Evolutionary conservation across 2,888 invertebrate genomes (phyloP), one percentile per base, ranked within the genome.

Genomic region (Eristalis tenax): DNA sequence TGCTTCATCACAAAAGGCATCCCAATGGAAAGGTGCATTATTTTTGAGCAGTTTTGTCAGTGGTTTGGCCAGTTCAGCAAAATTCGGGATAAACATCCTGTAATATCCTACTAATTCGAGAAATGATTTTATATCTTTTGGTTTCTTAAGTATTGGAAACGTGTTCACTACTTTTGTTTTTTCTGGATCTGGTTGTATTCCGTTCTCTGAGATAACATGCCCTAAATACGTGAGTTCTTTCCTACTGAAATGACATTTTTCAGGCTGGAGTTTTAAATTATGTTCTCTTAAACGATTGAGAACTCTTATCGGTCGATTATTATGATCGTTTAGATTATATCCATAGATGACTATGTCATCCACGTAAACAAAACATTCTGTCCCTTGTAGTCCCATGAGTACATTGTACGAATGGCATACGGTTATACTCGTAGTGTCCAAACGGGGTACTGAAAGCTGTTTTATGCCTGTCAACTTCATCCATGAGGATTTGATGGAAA

Each of bases 231-330:
- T 22, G 11, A 70, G 50, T 70, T 70, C 35, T 13, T 15, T 70
- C 4, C 70, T 70, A 4, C 59, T 15, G 6, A 70, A 15, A 68
- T 28, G 56, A 40, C 57, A 59, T 38, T 65, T 64, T 56, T 74
- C 32, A 15, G 50, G 35, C n/a, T 65, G 74, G 13, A 74, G 28
- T 26, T 74, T 74, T 13, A 74, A 43, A 28, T 74, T 64, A 28
- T 63, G 63, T 50, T n/a, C 38, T 40, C 50, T 68, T 43, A 68
- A 22, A 11, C 22, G 68, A 23, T 50, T 38, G 68, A 50, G 26
- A 38, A 50, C 68, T 32, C 35, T 35, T 6, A 68, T 18, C 4
- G 50, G 23, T 11, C 35, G 35, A 13, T 68, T 35, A 26, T 50
- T 68, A 68, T 43, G 43, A 35, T 68, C 66, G 35, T 68, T 13